Evolutionary conservation across 2,113 vertebrate genomes (phyloP).

Genomic region (Nyctereutes procyonoides): DNA sequence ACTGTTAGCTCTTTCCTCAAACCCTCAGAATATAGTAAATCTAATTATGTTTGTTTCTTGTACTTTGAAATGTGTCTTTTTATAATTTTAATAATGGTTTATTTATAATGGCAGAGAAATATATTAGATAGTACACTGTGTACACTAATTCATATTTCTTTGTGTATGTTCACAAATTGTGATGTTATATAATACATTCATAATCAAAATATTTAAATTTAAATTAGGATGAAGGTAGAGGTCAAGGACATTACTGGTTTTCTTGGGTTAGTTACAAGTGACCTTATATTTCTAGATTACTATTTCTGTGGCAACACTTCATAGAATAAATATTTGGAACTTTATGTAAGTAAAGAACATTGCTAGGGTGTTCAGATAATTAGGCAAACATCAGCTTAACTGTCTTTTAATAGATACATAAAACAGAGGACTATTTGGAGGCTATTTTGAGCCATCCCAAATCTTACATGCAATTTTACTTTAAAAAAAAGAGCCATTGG

Average conservation of each 20-base stretch:
- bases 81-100: slow-evolving; percentile 86
- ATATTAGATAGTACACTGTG: slow-evolving; percentile 80
- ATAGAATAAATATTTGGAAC: slow-evolving; percentile 69
- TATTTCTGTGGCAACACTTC: slow-evolving; percentile 44
- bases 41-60: slow-evolving; percentile 86
- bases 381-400: slow-evolving; percentile 61
- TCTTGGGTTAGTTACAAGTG: slow-evolving; percentile 45
- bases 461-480: slow-evolving; percentile 23
- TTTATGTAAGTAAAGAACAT: slow-evolving; percentile 53
- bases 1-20: slow-evolving; percentile 80
- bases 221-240: slow-evolving; percentile 24
- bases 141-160: slow-evolving; percentile 82
- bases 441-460: slow-evolving; percentile 36
- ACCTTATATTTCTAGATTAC: slow-evolving; percentile 66
- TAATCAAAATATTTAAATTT: slow-evolving; percentile 65
- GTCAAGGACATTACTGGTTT: slow-evolving; percentile 60
- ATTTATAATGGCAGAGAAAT: slow-evolving; percentile 83
- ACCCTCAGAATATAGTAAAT: slow-evolving; percentile 84
- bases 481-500: background rate
- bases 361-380: slow-evolving; percentile 60
- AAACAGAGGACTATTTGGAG: slow-evolving; percentile 55
- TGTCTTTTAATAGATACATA: slow-evolving; percentile 39
- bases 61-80: slow-evolving; percentile 84
- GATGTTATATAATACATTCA: slow-evolving; percentile 51
- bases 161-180: slow-evolving; percentile 79